These are phyloP conservation scores for Drosophila histrio DNA, from an alignment of 2,888 invertebrate species.

Conservation along the genomic window DNA sequence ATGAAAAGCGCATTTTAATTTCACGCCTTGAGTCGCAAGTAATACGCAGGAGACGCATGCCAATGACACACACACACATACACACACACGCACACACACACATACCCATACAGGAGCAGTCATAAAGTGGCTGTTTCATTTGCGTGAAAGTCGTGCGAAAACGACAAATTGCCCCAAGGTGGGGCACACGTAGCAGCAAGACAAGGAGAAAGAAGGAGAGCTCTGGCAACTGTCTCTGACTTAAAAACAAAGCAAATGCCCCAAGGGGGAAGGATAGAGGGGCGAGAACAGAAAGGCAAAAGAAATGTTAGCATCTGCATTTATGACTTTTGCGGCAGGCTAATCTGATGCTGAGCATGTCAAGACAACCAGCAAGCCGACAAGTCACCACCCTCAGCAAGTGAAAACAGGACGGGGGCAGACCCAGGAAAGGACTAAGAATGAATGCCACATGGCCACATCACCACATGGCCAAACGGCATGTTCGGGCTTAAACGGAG, in stretches of 20 bases:
- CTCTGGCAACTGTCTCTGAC: constrained; percentile 22
- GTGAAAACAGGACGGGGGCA: constrained; percentile 11
- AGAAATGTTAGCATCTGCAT: constrained; percentile 78
- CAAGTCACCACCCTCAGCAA: constrained; percentile 9
- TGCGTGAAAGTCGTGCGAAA: constrained; percentile 72
- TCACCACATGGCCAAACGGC: constrained; percentile 32
- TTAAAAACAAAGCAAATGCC: constrained; percentile 69
- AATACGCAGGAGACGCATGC: constrained; percentile 33
- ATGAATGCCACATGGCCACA: constrained; percentile 29
- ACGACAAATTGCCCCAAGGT: constrained; percentile 73
- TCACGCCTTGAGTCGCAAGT: constrained; percentile 57
- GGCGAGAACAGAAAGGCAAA: constrained; percentile 42
- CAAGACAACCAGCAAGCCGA: constrained; percentile 41
- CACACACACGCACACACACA: background rate
- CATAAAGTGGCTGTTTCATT: constrained; percentile 74
- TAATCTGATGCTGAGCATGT: constrained; percentile 75
- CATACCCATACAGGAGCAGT: constrained; percentile 10
- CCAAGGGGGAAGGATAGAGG: constrained; percentile 35
- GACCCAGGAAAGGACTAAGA: constrained; percentile 12
- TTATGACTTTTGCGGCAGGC: constrained; percentile 77
- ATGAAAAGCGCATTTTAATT: constrained; percentile 64
- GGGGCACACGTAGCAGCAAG: constrained; percentile 3
- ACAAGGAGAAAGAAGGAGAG: background rate
- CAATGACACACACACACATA: constrained; percentile 10
- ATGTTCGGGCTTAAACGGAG: constrained; percentile 21